Evolutionary conservation across 1,140 invertebrate genomes (phyloP), one percentile per base, ranked within the genome.

Genomic region (Lepidurus apus): DNA sequence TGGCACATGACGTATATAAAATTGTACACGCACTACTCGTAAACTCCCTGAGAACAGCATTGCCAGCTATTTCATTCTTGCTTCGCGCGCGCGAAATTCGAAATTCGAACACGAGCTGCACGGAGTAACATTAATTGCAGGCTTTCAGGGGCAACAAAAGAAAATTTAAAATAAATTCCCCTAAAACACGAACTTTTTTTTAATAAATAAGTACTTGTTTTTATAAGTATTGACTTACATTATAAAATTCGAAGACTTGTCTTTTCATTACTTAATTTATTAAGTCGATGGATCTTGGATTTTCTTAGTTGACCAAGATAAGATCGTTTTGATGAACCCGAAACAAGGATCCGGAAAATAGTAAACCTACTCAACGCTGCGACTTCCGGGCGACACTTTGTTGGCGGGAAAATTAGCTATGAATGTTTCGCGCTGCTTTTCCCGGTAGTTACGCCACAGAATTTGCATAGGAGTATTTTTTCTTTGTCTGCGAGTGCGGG

Each of bases 1-100:
- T 65, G 53, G 53, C 53, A 65, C 53, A 65, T 65, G 53, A 65
- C 53, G 53, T 65, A 21, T 65, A n/a, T 4, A 21, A 65, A n/a
- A 21, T 65, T 65, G 21, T 21, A 21, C 53, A 21, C 53, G 34
- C 53, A 65, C 21, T 21, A 65, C 17, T 17, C 53, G 53, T 65
- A 65, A 65, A 65, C 53, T 65, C 13, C 9, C 7, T 65, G 45
- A 7, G 7, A 65, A 17, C 53, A 65, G 53, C 53, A 65, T 65
- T 65, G 53, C 53, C 53, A 65, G 7, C 2, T 65, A 7, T 13
- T 4, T 9, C 13, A 21, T 65, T 7, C n/a, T 65, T 65, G 17
- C 53, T 7, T 65, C 53, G 1, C 1, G 8, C 13, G 9, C 53
- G 53, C 53, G 53, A 65, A 21, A 17, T 65, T 65, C 53, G 21